These are phyloP conservation scores for Drosophila planitibia DNA, from an alignment of 2,888 invertebrate species.

Conservation along the genomic window DNA sequence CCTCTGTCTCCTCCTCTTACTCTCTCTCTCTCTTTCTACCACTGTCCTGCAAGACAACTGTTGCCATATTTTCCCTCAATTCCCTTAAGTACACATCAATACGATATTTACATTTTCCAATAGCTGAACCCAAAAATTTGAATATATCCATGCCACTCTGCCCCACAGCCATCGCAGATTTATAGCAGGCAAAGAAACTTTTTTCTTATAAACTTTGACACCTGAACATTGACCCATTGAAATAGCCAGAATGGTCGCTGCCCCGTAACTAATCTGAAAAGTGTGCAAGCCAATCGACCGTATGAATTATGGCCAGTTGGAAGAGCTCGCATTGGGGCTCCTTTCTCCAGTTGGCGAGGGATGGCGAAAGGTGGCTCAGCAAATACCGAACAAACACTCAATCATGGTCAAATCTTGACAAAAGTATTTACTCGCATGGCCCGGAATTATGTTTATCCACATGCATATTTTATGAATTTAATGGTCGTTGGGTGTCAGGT, in stretches of 20 bases:
- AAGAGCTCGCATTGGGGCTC: not conserved
- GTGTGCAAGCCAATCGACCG: constrained; percentile 70
- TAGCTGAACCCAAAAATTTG: constrained; percentile 1
- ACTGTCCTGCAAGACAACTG: not conserved
- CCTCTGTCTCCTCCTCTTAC: not conserved
- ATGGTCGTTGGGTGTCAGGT: constrained; percentile 59
- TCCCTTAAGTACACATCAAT: constrained; percentile 13
- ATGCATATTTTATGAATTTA: constrained; percentile 77
- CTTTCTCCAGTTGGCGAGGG: not conserved
- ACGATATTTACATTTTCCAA: constrained; percentile 25
- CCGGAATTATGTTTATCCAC: constrained; percentile 78
- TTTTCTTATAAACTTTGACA: constrained; percentile 45
- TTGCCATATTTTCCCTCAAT: not conserved
- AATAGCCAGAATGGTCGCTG: constrained; percentile 26
- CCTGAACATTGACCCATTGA: constrained; percentile 50
- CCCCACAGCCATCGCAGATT: not conserved
- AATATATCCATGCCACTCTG: not conserved
- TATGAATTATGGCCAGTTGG: constrained; percentile 70
- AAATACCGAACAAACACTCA: constrained; percentile 59
- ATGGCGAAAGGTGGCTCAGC: not conserved
- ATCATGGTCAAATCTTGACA: constrained; percentile 75
- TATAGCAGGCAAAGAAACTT: not conserved
- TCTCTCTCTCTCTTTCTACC: not conserved
- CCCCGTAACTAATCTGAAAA: constrained; percentile 43
- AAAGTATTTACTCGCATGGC: constrained; percentile 75